Conservation (phyloP, 2,113 vertebrate genomes). For the Leiothrix lutea region DNA sequence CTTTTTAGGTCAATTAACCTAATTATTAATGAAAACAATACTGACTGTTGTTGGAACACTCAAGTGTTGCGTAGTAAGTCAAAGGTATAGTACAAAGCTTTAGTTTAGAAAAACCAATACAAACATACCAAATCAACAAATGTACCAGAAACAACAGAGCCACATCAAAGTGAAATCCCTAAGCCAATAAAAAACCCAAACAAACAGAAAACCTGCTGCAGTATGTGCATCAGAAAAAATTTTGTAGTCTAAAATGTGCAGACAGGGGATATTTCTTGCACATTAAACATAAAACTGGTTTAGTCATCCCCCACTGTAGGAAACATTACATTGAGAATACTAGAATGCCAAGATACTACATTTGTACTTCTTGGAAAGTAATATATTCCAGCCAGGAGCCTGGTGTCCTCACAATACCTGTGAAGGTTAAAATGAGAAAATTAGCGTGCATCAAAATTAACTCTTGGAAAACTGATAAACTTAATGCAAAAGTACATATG, state of each 20-base stretch:
- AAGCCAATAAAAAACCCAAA: background rate
- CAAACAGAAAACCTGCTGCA: background rate
- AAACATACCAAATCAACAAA: background rate
- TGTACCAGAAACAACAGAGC: background rate
- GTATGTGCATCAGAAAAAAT: background rate
- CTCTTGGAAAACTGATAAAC: background rate
- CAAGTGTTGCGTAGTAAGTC: background rate
- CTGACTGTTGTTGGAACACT: background rate
- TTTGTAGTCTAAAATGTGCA: background rate
- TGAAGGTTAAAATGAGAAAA: background rate
- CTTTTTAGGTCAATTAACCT: background rate
- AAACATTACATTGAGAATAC: background rate
- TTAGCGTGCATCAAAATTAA: background rate
- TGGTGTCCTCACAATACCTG: background rate
- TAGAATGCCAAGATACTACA: background rate
- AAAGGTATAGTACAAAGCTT: background rate
- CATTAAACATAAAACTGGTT: background rate
- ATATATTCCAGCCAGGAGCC: background rate
- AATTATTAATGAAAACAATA: background rate
- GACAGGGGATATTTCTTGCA: background rate
- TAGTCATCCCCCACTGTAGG: background rate
- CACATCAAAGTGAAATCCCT: background rate
- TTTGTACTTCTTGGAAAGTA: background rate
- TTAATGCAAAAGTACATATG: background rate
- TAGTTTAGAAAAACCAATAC: background rate